phyloP scores from a whole-genome alignment of 1,140 invertebrate species.

The Apis mellifera region DNA sequence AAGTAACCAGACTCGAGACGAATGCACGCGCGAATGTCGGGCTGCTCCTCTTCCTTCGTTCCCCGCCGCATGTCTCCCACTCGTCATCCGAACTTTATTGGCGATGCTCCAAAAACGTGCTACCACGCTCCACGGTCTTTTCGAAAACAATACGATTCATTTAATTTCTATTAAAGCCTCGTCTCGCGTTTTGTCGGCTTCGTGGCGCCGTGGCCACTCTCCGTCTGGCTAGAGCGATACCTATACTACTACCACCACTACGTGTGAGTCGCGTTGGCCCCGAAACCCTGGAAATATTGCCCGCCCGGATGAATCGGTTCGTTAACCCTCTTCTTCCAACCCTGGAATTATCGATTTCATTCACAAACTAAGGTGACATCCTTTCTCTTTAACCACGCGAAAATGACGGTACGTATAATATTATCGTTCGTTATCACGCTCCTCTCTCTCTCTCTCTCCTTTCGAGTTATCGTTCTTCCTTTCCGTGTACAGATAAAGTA shows the following conservation, averaged over 20 bases:
- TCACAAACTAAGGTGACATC: background rate
- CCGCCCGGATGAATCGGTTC: background rate
- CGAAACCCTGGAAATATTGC: background rate
- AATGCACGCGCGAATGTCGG: background rate
- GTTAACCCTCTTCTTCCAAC: background rate
- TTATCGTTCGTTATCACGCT: too few relatives aligned
- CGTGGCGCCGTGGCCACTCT: background rate
- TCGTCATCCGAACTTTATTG: conserved; percentile 10
- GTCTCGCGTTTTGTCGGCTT: conserved; percentile 27
- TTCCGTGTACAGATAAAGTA: background rate
- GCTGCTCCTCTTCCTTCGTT: too few relatives aligned
- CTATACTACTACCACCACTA: conserved; percentile 1
- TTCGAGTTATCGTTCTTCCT: background rate
- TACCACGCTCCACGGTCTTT: conserved; percentile 6
- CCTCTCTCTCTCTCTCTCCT: background rate
- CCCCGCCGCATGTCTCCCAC: background rate
- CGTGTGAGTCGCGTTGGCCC: background rate
- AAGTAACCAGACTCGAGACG: background rate
- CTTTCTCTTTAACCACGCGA: too few relatives aligned
- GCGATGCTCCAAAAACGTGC: conserved; percentile 41
- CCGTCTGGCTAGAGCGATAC: conserved; percentile 21
- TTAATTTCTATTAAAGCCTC: conserved; percentile 65
- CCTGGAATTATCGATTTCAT: background rate
- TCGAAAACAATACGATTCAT: conserved; percentile 65
- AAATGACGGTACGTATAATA: too few relatives aligned